A percentile compares a stretch with the other conserved stretches of the same genome.
These are phyloP conservation scores for Florisuga fusca DNA, from an alignment of 2,797 vertebrate species.

Conservation along the genomic window DNA sequence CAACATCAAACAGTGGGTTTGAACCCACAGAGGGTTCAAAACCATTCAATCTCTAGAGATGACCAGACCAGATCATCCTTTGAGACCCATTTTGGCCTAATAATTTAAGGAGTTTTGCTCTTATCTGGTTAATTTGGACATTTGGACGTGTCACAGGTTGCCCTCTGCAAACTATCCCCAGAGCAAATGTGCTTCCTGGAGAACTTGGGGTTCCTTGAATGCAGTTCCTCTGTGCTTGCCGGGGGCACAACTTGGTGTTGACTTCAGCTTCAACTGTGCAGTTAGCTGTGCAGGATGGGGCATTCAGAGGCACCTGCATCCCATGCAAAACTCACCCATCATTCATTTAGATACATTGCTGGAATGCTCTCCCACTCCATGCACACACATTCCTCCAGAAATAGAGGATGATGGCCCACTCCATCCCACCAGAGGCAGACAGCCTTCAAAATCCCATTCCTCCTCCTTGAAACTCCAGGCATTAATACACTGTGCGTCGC, in stretches of 20 bases:
- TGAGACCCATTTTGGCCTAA: background rate
- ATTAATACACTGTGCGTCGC: accelerated
- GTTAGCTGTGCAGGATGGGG: background rate
- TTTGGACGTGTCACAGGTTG: accelerated
- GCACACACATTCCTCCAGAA: background rate
- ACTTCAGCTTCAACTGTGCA: background rate
- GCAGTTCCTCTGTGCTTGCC: background rate
- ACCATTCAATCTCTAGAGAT: background rate
- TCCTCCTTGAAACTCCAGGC: background rate
- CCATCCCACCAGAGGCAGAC: accelerated
- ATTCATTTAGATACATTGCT: background rate
- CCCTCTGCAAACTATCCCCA: background rate
- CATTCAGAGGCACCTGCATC: background rate
- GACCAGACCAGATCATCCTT: background rate
- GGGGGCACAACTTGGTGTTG: background rate
- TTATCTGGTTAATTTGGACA: background rate
- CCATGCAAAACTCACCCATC: background rate
- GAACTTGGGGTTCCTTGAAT: background rate
- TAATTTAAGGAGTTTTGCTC: background rate
- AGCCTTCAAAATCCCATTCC: constrained; percentile 16
- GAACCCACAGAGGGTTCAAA: background rate
- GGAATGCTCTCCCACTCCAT: background rate
- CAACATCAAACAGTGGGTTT: background rate
- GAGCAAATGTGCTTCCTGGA: background rate
- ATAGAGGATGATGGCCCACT: accelerated